phyloP scores from a whole-genome alignment of 2,888 invertebrate species.

The Neelides folsomi region DNA sequence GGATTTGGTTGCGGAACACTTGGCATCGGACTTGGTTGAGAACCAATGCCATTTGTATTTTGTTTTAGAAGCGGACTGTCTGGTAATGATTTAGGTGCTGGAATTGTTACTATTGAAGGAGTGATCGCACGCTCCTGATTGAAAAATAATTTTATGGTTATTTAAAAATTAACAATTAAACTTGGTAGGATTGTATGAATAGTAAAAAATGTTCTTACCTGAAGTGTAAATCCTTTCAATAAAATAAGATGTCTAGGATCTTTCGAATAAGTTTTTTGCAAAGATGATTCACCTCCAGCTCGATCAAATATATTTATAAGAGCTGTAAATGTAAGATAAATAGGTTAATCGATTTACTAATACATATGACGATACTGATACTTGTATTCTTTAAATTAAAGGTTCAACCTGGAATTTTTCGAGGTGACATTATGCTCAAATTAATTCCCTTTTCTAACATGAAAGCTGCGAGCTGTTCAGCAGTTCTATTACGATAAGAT shows the following conservation, averaged over 20 bases:
- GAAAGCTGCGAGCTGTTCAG: conserved; percentile 68
- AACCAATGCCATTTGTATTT: conserved; percentile 3
- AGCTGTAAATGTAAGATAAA: conserved; percentile 36
- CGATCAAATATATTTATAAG: conserved; percentile 78
- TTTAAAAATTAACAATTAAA: too few relatives aligned
- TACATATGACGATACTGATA: not conserved
- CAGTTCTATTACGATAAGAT: conserved; percentile 56
- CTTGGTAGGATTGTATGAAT: too few relatives aligned
- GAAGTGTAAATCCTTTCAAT: conserved; percentile 49
- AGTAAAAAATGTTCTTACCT: conserved; percentile 42
- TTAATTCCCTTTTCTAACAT: conserved; percentile 71
- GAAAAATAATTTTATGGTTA: too few relatives aligned
- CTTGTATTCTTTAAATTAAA: not conserved
- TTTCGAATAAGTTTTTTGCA: conserved; percentile 81
- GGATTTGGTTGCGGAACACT: conserved; percentile 43
- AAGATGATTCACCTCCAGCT: conserved; percentile 71
- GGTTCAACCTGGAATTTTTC: conserved; percentile 54
- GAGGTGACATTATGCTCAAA: conserved; percentile 74
- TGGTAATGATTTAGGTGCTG: conserved; percentile 3
- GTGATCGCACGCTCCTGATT: conserved; percentile 23
- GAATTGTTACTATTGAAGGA: conserved; percentile 5
- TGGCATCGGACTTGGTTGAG: conserved; percentile 44
- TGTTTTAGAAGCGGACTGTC: conserved; percentile 8
- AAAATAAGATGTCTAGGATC: conserved; percentile 70
- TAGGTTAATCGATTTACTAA: too few relatives aligned